Conservation (phyloP, 2,888 invertebrate species). For the Protophormia terraenovae region DNA sequence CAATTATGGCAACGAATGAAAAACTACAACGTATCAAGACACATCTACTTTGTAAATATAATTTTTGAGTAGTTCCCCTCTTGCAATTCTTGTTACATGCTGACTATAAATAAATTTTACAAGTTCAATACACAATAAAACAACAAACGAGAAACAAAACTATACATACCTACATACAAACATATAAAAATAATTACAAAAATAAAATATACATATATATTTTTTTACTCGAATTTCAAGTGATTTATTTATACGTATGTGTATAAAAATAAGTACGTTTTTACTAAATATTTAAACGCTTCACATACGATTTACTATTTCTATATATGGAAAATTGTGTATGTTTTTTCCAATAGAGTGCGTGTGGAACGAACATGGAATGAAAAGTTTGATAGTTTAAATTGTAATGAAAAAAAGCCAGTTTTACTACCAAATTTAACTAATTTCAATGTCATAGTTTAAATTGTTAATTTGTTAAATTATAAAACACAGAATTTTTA, state of each 20-base stretch:
- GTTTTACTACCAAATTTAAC: background rate
- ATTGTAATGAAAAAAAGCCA: slow-evolving; percentile 6
- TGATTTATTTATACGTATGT: background rate
- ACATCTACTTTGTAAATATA: background rate
- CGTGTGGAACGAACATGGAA: no score
- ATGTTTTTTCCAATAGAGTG: background rate
- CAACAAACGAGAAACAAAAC: no score
- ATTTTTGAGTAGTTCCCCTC: background rate
- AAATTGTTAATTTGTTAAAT: no score
- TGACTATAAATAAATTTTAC: slow-evolving; percentile 23
- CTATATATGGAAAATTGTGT: no score
- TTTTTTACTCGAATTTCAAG: background rate
- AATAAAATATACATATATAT: background rate
- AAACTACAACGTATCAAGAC: background rate
- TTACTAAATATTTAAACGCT: background rate
- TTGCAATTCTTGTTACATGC: background rate
- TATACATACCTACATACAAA: no score
- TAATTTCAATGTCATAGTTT: slow-evolving; percentile 46
- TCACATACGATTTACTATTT: no score
- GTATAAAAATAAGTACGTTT: background rate
- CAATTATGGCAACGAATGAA: slow-evolving; percentile 20
- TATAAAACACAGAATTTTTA: no score
- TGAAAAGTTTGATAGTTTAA: no score
- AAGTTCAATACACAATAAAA: slow-evolving; percentile 10
- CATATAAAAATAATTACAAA: background rate